Evolutionary conservation across 2,888 invertebrate species (phyloP).

Genomic region (Chromoteleia sp.): DNA sequence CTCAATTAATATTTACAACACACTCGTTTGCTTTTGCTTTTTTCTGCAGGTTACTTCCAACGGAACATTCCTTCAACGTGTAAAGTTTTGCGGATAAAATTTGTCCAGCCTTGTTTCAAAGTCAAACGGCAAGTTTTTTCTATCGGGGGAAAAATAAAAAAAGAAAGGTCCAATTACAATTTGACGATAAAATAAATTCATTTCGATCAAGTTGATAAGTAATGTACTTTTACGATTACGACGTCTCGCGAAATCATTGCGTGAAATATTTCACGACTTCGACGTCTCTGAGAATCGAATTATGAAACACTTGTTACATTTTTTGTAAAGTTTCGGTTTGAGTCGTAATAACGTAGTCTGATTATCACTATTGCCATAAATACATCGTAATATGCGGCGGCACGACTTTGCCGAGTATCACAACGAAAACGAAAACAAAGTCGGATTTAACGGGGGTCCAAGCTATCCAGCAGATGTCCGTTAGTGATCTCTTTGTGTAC

Average conservation of each 20-base stretch:
- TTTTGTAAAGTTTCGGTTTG: background rate
- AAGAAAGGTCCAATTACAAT: no score
- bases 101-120: background rate
- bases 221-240: no score
- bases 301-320: no score
- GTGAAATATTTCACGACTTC: no score
- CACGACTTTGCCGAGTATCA: constrained; percentile 24
- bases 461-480: constrained; percentile 26
- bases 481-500: constrained; percentile 50
- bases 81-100: constrained; percentile 1
- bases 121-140: no score
- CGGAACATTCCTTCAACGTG: constrained; percentile 2
- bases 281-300: no score
- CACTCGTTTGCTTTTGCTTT: background rate
- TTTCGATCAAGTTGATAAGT: no score
- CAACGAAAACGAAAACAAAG: constrained; percentile 33
- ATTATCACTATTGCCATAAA: constrained; percentile 25
- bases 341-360: background rate
- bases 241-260: no score
- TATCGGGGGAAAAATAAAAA: no score
- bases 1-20: constrained; percentile 61
- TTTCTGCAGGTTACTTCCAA: background rate
- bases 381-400: constrained; percentile 24
- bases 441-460: constrained; percentile 13
- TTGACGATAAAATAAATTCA: no score